Percentiles rank a stretch among this genome's conserved stretches.
These are phyloP conservation scores for Drosophila rhopaloa DNA, from an alignment of 1,140 invertebrate genomes.

Conservation along the genomic window DNA sequence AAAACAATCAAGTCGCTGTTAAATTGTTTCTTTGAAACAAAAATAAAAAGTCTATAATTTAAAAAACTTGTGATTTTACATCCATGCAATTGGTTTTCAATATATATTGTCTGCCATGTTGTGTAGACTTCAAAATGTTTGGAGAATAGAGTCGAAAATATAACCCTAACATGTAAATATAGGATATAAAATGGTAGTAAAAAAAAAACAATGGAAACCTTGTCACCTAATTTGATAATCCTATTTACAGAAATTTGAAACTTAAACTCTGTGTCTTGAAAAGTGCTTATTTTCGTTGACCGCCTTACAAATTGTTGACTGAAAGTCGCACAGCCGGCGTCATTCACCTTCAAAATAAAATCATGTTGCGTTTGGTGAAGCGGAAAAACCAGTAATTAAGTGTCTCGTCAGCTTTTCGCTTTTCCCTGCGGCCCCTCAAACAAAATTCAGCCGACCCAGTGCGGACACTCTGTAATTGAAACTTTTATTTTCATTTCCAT, in stretches of 20 bases:
- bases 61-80: too few species aligned
- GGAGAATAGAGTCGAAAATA: too few species aligned
- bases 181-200: too few species aligned
- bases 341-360: slow-evolving; percentile 75
- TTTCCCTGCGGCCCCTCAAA: slow-evolving; percentile 23
- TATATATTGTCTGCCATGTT: too few species aligned
- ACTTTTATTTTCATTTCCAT: slow-evolving; percentile 76
- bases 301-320: neutral
- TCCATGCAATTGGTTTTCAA: too few species aligned
- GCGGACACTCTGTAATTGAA: slow-evolving; percentile 70
- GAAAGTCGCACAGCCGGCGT: slow-evolving; percentile 31
- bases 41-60: too few species aligned
- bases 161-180: too few species aligned
- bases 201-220: too few species aligned
- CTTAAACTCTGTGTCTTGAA: neutral
- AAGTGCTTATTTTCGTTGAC: neutral
- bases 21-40: too few species aligned
- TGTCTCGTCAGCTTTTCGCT: slow-evolving; percentile 50
- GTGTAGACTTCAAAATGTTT: too few species aligned
- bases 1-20: too few species aligned
- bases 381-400: slow-evolving; percentile 78
- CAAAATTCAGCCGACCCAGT: slow-evolving; percentile 13
- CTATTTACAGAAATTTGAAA: neutral
- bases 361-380: slow-evolving; percentile 54
- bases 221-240: too few species aligned